A percentile compares a stretch with the other conserved stretches of the same genome.
Conservation (phyloP, 2,797 vertebrate species). For the Morelia viridis region DNA sequence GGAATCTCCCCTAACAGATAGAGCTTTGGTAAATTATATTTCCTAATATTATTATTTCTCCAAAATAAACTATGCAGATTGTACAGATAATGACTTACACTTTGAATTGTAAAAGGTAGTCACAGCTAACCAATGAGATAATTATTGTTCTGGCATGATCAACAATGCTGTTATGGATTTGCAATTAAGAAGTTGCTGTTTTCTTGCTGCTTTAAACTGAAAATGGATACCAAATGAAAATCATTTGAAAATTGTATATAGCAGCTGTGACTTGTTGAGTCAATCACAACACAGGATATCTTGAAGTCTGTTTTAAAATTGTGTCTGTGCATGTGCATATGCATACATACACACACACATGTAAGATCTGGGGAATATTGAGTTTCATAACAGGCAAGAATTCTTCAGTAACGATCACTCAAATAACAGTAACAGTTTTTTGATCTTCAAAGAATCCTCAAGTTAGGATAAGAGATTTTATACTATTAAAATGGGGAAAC, state of each 20-base stretch:
- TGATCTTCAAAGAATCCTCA: constrained; percentile 66
- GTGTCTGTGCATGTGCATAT: neutral
- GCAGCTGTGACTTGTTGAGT: constrained; percentile 69
- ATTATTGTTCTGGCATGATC: constrained; percentile 27
- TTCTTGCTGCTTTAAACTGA: constrained; percentile 54
- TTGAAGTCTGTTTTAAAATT: constrained; percentile 67
- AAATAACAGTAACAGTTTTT: constrained; percentile 63
- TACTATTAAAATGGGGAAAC: constrained; percentile 62
- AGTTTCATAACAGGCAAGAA: constrained; percentile 70
- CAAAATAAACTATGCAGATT: neutral
- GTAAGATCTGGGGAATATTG: constrained; percentile 70
- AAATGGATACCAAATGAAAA: constrained; percentile 62
- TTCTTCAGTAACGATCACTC: constrained; percentile 68
- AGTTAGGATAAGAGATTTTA: constrained; percentile 58
- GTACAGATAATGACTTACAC: neutral
- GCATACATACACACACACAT: constrained; percentile 40
- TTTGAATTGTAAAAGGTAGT: neutral
- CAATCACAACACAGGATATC: constrained; percentile 62
- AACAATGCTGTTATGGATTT: constrained; percentile 33
- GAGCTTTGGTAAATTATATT: neutral
- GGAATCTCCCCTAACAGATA: neutral
- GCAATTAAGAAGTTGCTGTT: constrained; percentile 46
- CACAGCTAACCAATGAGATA: neutral
- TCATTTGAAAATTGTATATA: constrained; percentile 49
- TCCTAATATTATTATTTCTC: neutral